phyloP scores from a whole-genome alignment of 23 tunicate species.

The Clavelina lepadiformis region DNA sequence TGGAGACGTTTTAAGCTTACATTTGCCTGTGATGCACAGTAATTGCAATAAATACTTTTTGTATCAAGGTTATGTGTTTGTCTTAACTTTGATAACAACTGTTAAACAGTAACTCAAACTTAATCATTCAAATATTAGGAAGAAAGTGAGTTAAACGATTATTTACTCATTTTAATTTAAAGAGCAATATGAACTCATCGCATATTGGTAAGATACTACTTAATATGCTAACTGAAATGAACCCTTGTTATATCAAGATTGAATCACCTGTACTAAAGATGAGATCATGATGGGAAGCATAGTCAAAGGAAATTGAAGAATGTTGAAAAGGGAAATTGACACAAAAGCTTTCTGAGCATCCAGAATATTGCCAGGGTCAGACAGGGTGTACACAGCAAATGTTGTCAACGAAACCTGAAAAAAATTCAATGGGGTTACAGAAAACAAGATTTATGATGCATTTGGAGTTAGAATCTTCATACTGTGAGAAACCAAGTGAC shows the following conservation, averaged over 20 bases:
- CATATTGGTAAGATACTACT: not conserved
- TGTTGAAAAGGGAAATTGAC: constrained; percentile 60
- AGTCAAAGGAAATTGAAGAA: constrained; percentile 51
- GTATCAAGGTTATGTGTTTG: too few relatives aligned
- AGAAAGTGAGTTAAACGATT: too few relatives aligned
- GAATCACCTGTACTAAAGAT: constrained; percentile 18
- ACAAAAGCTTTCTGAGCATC: constrained; percentile 53
- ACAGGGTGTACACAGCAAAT: constrained; percentile 49
- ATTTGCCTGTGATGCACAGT: too few relatives aligned
- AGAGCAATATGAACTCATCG: too few relatives aligned
- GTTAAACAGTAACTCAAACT: too few relatives aligned
- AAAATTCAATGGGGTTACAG: too few relatives aligned
- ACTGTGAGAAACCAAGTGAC: not conserved
- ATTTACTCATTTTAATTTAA: too few relatives aligned
- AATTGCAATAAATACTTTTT: too few relatives aligned
- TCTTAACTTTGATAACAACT: too few relatives aligned
- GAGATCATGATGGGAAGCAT: constrained; percentile 57
- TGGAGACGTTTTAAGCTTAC: constrained; percentile 80
- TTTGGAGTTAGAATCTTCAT: too few relatives aligned
- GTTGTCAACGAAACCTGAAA: constrained; percentile 53
- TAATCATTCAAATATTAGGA: too few relatives aligned
- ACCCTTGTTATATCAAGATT: not conserved
- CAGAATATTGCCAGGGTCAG: constrained; percentile 28
- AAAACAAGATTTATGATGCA: too few relatives aligned
- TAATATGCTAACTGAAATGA: not conserved